Conservation (phyloP, 2,113 vertebrate genomes). For the Athene cunicularia region DNA sequence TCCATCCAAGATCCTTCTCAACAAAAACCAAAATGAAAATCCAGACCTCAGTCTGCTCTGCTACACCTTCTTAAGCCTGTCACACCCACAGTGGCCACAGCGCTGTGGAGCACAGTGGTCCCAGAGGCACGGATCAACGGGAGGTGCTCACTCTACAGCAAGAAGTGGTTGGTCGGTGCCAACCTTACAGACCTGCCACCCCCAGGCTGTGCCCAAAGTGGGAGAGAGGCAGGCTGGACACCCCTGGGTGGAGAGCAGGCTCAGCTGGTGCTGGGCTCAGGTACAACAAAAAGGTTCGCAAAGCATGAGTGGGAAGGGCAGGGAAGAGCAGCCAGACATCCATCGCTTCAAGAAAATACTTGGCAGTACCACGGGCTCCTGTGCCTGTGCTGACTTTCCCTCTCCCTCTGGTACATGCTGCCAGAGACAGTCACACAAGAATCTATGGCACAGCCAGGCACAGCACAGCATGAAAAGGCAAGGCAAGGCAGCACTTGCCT, state of each 20-base stretch:
- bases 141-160: neutral
- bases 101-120: accelerated
- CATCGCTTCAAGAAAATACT: neutral
- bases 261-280: neutral
- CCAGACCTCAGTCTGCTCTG: neutral
- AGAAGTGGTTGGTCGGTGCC: neutral
- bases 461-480: neutral
- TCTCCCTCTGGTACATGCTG: neutral
- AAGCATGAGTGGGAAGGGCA: neutral
- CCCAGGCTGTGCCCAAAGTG: neutral
- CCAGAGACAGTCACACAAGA: neutral
- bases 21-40: neutral
- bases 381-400: neutral
- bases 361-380: neutral
- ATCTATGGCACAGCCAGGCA: neutral
- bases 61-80: neutral
- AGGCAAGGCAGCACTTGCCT: neutral
- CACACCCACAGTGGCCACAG: neutral
- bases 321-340: neutral
- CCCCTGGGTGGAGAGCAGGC: neutral
- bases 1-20: neutral
- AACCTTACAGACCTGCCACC: neutral
- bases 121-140: accelerated
- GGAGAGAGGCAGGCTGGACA: neutral
- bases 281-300: neutral